Conservation (phyloP, 2,797 vertebrate genomes). For the Phoxinus dragarum region DNA sequence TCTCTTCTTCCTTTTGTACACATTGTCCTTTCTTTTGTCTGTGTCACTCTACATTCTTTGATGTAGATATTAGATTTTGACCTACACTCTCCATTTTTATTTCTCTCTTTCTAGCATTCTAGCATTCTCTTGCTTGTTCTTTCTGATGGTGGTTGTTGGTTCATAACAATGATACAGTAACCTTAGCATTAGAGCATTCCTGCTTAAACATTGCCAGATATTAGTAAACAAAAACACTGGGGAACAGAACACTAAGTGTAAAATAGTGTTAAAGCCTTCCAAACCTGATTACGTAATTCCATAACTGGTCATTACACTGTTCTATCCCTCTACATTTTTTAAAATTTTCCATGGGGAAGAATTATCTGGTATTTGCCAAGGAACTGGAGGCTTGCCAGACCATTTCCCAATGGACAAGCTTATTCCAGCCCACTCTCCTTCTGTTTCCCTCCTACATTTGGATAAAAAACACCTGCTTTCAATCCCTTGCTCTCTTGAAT, state of each 20-base stretch:
- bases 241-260: conserved; percentile 56
- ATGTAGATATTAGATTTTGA: neutral
- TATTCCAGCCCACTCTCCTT: conserved; percentile 58
- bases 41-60: conserved; percentile 8
- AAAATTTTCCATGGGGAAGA: conserved; percentile 71
- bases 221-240: conserved; percentile 63
- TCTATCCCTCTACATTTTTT: conserved; percentile 66
- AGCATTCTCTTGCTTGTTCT: neutral
- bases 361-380: conserved; percentile 60
- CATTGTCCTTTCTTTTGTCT: neutral
- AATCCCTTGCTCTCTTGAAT: conserved; percentile 2
- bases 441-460: conserved; percentile 56
- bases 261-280: conserved; percentile 61
- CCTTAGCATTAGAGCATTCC: conserved; percentile 51
- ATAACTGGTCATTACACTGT: conserved; percentile 53
- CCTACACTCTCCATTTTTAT: conserved; percentile 6
- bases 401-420: conserved; percentile 66
- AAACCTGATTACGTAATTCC: conserved; percentile 68
- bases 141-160: conserved; percentile 33
- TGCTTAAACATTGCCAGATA: conserved; percentile 45
- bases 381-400: conserved; percentile 62
- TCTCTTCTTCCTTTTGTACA: neutral
- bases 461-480: conserved; percentile 42
- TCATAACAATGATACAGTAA: neutral
- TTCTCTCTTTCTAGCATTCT: neutral